Conservation (phyloP, 2,797 vertebrate species). For the Bradypodion pumilum region DNA sequence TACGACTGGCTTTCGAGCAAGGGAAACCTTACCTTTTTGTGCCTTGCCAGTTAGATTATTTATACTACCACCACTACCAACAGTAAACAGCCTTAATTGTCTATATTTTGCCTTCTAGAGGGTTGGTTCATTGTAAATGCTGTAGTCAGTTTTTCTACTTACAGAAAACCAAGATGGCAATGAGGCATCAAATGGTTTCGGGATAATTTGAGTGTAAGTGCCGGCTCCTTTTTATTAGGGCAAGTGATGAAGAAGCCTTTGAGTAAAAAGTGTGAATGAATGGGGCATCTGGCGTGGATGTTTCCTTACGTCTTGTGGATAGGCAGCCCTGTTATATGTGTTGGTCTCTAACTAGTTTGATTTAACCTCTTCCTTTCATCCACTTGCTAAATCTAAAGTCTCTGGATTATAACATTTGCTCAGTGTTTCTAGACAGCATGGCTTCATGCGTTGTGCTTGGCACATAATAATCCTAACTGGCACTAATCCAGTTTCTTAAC, state of each 20-base stretch:
- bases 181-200: not conserved
- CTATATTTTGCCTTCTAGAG: not conserved
- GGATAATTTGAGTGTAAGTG: not conserved
- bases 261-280: not conserved
- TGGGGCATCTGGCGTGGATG: not conserved
- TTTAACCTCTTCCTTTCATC: not conserved
- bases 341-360: not conserved
- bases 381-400: not conserved
- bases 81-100: not conserved
- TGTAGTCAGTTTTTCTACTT: not conserved
- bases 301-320: not conserved
- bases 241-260: not conserved
- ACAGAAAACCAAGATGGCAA: slow-evolving; percentile 14
- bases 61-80: too few relatives aligned
- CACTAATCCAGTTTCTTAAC: not conserved
- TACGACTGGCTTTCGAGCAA: too few relatives aligned
- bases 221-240: not conserved
- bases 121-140: not conserved
- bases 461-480: not conserved
- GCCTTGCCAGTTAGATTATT: not conserved
- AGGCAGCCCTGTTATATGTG: not conserved
- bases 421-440: slow-evolving; percentile 3
- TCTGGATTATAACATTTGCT: not conserved
- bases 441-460: not conserved
- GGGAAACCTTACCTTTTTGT: slow-evolving; percentile 26